A percentile compares a stretch with the other conserved stretches of the same genome.
These are phyloP conservation scores for Trogon surrucura DNA, from an alignment of 2,113 vertebrate genomes.

Conservation along the genomic window DNA sequence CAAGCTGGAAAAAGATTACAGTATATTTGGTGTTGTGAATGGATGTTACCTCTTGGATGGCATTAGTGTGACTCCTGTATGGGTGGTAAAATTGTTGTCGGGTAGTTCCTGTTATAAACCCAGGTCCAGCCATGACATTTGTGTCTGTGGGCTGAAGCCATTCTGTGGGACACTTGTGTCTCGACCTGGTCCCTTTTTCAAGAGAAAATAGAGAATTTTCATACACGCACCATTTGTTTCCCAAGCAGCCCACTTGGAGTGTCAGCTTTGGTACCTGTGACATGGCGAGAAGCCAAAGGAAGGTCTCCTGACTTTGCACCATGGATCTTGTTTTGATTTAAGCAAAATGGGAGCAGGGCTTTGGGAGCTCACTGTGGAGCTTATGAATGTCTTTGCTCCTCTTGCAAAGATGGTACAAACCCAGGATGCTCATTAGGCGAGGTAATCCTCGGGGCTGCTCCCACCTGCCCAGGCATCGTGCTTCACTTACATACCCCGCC, in stretches of 20 bases:
- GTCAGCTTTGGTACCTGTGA: neutral
- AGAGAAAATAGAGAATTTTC: neutral
- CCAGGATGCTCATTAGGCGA: neutral
- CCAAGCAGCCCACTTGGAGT: neutral
- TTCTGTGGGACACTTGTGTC: neutral
- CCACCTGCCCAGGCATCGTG: neutral
- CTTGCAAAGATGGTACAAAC: neutral
- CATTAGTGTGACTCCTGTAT: neutral
- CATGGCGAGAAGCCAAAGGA: neutral
- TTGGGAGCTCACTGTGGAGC: neutral
- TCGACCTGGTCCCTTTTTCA: neutral
- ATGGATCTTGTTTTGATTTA: neutral
- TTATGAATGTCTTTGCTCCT: neutral
- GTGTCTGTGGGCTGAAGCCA: neutral
- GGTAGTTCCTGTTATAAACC: neutral
- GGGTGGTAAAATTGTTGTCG: neutral
- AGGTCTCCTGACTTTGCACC: neutral
- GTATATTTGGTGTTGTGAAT: neutral
- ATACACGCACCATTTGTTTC: neutral
- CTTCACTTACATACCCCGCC: neutral
- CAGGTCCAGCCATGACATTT: neutral
- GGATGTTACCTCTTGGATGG: neutral
- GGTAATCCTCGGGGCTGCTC: neutral
- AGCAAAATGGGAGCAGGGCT: neutral
- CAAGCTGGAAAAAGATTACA: neutral